These are phyloP conservation scores for Myotis yumanensis DNA, from an alignment of 2,113 vertebrate species.

Conservation along the genomic window DNA sequence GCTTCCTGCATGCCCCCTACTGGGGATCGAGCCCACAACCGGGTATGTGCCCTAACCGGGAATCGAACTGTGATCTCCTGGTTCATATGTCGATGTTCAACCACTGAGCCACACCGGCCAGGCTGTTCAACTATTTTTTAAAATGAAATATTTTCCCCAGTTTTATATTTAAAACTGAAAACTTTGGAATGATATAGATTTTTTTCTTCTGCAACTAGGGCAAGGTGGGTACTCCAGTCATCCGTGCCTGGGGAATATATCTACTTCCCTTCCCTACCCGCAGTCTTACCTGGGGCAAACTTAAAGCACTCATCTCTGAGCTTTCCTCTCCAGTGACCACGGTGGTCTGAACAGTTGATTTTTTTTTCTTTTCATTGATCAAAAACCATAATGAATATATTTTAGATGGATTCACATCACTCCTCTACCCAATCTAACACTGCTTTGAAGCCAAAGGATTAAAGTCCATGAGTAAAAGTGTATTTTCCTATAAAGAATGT, in stretches of 20 bases:
- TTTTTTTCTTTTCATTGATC: background rate
- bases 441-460: conserved; percentile 37
- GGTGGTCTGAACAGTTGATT: background rate
- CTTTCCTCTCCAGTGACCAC: background rate
- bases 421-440: background rate
- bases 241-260: background rate
- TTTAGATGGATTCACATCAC: background rate
- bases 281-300: background rate
- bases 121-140: background rate
- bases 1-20: too few relatives aligned
- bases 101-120: too few relatives aligned
- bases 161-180: conserved; percentile 42
- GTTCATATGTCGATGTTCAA: too few relatives aligned
- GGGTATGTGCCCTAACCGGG: too few relatives aligned
- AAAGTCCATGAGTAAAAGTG: background rate
- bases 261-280: too few relatives aligned
- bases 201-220: conserved; percentile 19
- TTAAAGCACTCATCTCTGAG: background rate
- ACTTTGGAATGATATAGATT: background rate
- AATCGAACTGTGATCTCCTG: too few relatives aligned
- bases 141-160: background rate
- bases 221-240: background rate
- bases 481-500: background rate
- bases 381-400: conserved; percentile 15
- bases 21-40: too few relatives aligned